phyloP scores from a whole-genome alignment of 2,888 invertebrate genomes.

The Tenthredo notha region DNA sequence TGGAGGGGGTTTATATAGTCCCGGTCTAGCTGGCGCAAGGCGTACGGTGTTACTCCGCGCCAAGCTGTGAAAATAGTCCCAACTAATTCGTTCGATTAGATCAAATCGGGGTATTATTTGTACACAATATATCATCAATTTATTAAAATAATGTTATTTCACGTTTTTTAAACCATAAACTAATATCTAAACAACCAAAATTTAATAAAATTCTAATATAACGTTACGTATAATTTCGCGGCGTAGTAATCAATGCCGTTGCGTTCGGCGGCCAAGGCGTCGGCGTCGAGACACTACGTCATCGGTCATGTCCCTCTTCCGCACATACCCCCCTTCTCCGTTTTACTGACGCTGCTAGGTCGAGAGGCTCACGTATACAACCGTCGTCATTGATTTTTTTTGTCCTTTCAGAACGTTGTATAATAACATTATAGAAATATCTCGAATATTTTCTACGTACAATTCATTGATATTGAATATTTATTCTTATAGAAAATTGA shows the following conservation, averaged over 20 bases:
- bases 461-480: neutral
- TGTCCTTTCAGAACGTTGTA: neutral
- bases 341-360: conserved; percentile 31
- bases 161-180: neutral
- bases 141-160: neutral
- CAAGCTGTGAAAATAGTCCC: conserved; percentile 67
- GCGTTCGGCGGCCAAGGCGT: conserved; percentile 50
- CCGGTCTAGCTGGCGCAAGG: conserved; percentile 1
- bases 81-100: neutral
- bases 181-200: neutral
- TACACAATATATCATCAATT: neutral
- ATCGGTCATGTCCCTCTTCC: conserved; percentile 14
- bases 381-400: conserved; percentile 61
- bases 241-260: conserved; percentile 51
- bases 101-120: neutral
- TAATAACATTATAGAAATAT: neutral
- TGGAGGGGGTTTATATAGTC: conserved; percentile 67
- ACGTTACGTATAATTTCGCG: conserved; percentile 51
- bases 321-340: conserved; percentile 49
- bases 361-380: neutral
- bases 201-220: neutral
- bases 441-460: too few relatives aligned
- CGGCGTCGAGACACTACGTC: conserved; percentile 58
- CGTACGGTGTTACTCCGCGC: conserved; percentile 66
- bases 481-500: neutral